These are phyloP conservation scores for Mesorhabditis spiculigera DNA, from an alignment of 2,888 invertebrate species.

Conservation along the genomic window DNA sequence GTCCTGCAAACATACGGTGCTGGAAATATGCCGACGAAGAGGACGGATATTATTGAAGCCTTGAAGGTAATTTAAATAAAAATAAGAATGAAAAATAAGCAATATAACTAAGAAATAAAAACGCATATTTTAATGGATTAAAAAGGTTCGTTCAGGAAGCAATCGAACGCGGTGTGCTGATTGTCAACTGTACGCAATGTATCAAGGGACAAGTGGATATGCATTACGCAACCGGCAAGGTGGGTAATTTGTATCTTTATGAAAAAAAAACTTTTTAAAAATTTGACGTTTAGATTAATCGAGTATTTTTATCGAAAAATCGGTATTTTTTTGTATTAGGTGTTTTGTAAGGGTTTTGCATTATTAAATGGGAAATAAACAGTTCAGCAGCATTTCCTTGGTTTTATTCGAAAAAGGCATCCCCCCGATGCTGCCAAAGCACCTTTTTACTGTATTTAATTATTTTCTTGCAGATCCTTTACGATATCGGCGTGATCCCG, in stretches of 20 bases:
- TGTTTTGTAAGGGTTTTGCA: background rate
- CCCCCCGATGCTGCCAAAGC: background rate
- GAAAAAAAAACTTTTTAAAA: background rate
- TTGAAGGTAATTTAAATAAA: conserved; percentile 63
- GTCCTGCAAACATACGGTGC: conserved; percentile 87
- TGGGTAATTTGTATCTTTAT: conserved; percentile 29
- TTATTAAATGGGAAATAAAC: conserved; percentile 1
- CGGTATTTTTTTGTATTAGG: background rate
- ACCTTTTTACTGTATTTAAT: conserved; percentile 1
- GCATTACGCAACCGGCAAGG: conserved; percentile 81
- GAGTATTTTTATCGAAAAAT: background rate
- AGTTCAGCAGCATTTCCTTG: background rate
- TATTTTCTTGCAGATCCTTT: conserved; percentile 62
- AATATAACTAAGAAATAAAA: background rate
- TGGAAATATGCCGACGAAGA: conserved; percentile 84
- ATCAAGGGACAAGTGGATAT: conserved; percentile 75
- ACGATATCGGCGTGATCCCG: conserved; percentile 73
- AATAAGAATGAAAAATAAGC: too few species aligned
- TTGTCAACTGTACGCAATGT: conserved; percentile 90
- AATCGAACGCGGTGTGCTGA: conserved; percentile 71
- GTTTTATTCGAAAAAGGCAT: background rate
- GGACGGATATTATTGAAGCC: conserved; percentile 74
- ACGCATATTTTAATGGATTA: background rate
- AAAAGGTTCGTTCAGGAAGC: conserved; percentile 30
- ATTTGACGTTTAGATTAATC: background rate